A percentile compares a stretch with the other conserved stretches of the same genome.
These are phyloP conservation scores for Ophion obscuratus DNA, from an alignment of 2,888 invertebrate genomes.

Conservation along the genomic window DNA sequence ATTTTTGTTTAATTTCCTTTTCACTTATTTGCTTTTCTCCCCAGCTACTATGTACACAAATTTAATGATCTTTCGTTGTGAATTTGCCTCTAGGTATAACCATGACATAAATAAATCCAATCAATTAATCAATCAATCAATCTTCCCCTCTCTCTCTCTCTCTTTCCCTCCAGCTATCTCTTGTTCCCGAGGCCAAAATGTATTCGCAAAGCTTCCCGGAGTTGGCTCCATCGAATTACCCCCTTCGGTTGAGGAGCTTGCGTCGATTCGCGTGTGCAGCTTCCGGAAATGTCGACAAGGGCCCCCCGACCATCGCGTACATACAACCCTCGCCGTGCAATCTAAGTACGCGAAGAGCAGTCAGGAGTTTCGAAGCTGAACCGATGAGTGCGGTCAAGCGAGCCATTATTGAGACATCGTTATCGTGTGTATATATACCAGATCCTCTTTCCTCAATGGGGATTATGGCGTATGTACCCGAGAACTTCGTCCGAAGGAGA, in stretches of 20 bases:
- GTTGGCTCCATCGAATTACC: slow-evolving; percentile 14
- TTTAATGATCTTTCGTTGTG: too few species aligned
- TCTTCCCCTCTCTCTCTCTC: background rate
- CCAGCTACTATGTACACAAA: too few species aligned
- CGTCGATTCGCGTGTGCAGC: slow-evolving; percentile 43
- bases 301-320: background rate
- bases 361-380: slow-evolving; percentile 43
- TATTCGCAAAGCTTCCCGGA: slow-evolving; percentile 6
- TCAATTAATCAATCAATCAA: too few species aligned
- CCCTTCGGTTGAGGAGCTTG: background rate
- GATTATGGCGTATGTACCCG: slow-evolving; percentile 10
- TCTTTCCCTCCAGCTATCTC: background rate
- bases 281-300: slow-evolving; percentile 42
- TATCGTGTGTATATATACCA: background rate
- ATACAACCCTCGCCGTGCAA: background rate
- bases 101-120: too few species aligned
- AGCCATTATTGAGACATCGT: slow-evolving; percentile 64
- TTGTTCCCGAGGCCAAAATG: background rate
- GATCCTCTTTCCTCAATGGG: slow-evolving; percentile 21
- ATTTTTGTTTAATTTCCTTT: too few species aligned
- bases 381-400: slow-evolving; percentile 50
- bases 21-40: too few species aligned
- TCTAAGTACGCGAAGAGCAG: slow-evolving; percentile 30
- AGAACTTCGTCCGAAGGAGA: slow-evolving; percentile 1
- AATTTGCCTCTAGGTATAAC: too few species aligned